Conservation (phyloP, 1,140 invertebrate species). For the Drosophila truncata region DNA sequence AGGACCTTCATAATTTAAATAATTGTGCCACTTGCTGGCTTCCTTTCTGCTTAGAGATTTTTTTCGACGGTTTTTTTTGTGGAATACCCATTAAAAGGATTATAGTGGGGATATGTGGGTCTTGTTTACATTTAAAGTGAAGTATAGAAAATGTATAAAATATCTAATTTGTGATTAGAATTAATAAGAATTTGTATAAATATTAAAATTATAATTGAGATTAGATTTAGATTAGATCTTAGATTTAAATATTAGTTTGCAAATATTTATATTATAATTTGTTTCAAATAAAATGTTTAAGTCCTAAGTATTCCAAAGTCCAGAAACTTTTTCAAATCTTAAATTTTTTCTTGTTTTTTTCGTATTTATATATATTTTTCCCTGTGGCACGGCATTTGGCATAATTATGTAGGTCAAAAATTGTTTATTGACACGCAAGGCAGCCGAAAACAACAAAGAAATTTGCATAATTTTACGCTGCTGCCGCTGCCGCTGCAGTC, state of each 20-base stretch:
- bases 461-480: slow-evolving; percentile 84
- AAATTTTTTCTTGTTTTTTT: background rate
- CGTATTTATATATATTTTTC: slow-evolving; percentile 31
- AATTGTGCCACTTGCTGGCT: slow-evolving; percentile 83
- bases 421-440: slow-evolving; percentile 84
- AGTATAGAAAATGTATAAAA: no score
- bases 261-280: no score
- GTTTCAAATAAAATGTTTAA: no score
- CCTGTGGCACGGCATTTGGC: slow-evolving; percentile 74
- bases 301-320: background rate
- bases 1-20: slow-evolving; percentile 83
- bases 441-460: slow-evolving; percentile 73
- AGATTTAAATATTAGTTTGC: no score
- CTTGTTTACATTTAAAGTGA: no score
- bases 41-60: slow-evolving; percentile 80
- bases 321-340: background rate
- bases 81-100: background rate
- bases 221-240: no score
- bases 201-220: no score
- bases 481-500: slow-evolving; percentile 47
- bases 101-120: background rate
- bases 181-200: no score
- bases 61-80: background rate
- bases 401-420: slow-evolving; percentile 85
- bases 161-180: no score